Base-by-base conservation (phyloP, 1,140 invertebrate species). In the Telenomus remus region DNA sequence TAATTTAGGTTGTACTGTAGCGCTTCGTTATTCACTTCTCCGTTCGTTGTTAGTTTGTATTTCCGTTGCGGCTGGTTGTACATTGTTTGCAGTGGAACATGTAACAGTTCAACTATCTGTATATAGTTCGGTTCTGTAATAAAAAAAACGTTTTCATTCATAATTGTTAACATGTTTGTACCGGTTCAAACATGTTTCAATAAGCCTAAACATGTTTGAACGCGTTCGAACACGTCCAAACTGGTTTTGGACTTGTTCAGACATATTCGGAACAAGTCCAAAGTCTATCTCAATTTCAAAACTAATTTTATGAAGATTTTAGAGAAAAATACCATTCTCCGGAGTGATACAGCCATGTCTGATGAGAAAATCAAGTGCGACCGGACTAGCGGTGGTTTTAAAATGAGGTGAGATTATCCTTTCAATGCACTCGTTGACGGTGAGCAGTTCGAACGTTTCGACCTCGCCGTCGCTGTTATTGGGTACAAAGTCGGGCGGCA, bases 401-500 rank as follows among this genome's bases (percentile, higher is more conserved):
- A 97, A 98, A 76, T 96, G 92, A 4, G 93, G 90, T 19, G 93
- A 91, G 35, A 96, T 91, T 61, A 96, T 92, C 80, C 93, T 91
- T 78, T 95, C 92, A 78, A 97, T 85, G 84, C 92, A 93, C 84
- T 95, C 92, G 61, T 92, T 91, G 9, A 95, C 93, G 33, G 95
- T 91, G 37, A 96, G 87, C 63, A 97, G 86, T 84, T 97, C 93
- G 89, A 98, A 98, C 63, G 91, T 92, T 82, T 96, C 94, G 6
- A 98, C 96, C 89, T 98, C 97, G 47, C 96, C 96, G 88, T 98
- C 97, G 61, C 93, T 92, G 85, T 97, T 97, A 66, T 91, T 91
- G 11, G 97, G 97, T 51, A 92, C 88, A 89, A 98, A 98, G 82
- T 97, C 95, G 13, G 91, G 80, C 10, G 97, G 96, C 53, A 98